A percentile compares a stretch with the other conserved stretches of the same genome.
phyloP scores from a whole-genome alignment of 1,140 invertebrate genomes.

The Trichonephila clavata region DNA sequence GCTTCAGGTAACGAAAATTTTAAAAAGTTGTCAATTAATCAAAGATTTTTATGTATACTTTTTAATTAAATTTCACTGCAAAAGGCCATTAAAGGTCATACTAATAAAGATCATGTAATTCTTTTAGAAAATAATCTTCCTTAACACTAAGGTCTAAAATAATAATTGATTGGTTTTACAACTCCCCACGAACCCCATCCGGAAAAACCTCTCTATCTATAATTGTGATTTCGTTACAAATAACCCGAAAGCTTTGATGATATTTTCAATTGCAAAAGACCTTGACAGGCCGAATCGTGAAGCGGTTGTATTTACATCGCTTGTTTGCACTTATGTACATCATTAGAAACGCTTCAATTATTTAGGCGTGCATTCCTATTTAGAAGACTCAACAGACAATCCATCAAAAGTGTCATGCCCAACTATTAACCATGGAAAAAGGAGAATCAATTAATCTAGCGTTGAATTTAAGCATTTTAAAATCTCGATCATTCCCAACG shows the following conservation, averaged over 20 bases:
- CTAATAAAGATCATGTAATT: not conserved
- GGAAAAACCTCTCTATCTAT: not conserved
- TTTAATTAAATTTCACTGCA: too few species aligned
- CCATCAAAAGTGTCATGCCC: not conserved
- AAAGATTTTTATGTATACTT: too few species aligned
- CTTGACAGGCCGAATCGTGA: not conserved
- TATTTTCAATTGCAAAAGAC: not conserved
- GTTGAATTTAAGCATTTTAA: not conserved
- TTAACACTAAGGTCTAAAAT: too few species aligned
- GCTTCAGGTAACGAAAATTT: too few species aligned
- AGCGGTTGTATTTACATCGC: not conserved
- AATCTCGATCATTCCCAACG: not conserved
- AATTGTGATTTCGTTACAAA: constrained; percentile 1
- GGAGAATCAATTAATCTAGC: not conserved
- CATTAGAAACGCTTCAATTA: not conserved
- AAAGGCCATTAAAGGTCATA: not conserved
- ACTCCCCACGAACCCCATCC: too few species aligned
- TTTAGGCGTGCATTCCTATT: not conserved
- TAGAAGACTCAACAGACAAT: not conserved
- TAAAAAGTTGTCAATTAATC: too few species aligned
- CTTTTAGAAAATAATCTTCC: not conserved
- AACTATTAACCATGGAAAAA: not conserved
- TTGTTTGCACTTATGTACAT: not conserved
- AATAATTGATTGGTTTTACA: too few species aligned
- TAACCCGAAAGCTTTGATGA: not conserved